These are phyloP conservation scores for Drosophila paulistorum DNA, from an alignment of 1,140 invertebrate species.

Conservation along the genomic window DNA sequence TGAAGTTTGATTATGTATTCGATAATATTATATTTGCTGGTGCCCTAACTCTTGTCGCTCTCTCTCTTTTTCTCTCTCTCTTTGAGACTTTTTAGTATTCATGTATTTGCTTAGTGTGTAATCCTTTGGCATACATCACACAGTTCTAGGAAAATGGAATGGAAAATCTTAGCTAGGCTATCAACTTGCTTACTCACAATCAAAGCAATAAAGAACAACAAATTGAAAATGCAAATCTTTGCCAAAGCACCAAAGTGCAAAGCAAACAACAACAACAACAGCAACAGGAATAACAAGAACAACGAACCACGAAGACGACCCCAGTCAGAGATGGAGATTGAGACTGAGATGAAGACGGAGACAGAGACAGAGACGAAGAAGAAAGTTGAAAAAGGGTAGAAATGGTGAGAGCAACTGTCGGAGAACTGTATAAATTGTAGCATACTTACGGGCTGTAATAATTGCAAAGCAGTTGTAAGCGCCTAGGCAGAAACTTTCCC, in stretches of 20 bases:
- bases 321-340: not conserved
- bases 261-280: constrained; percentile 55
- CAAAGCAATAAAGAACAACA: constrained; percentile 27
- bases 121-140: constrained; percentile 9
- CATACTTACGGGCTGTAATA: constrained; percentile 65
- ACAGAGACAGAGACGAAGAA: not conserved
- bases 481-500: constrained; percentile 57
- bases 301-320: not conserved
- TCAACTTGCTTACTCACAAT: constrained; percentile 39
- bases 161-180: constrained; percentile 15
- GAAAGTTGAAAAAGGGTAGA: not conserved
- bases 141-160: constrained; percentile 4
- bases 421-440: constrained; percentile 71
- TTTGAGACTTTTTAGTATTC: no score
- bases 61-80: no score
- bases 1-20: constrained; percentile 1
- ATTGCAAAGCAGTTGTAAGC: constrained; percentile 75
- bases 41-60: not conserved
- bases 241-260: constrained; percentile 74
- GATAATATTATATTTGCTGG: constrained; percentile 5
- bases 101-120: not conserved
- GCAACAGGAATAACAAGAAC: constrained; percentile 17
- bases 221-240: constrained; percentile 80
- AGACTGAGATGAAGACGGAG: not conserved
- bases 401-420: not conserved